A percentile compares a stretch with the other conserved stretches of the same genome.
Conservation (phyloP, 2,888 invertebrate genomes). For the Macropis europaea region DNA sequence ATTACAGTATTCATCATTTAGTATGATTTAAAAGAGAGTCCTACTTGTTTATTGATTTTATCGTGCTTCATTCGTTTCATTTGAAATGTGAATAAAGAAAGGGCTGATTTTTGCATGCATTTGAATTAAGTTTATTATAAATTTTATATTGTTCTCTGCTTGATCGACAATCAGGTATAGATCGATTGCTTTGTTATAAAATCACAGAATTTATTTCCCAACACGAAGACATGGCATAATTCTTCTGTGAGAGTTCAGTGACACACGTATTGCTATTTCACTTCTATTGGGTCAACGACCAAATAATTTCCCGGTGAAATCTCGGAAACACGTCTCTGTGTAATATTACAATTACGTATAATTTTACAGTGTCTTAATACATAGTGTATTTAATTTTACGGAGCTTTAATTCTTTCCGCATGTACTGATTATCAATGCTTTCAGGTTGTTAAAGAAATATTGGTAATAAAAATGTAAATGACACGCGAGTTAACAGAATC, state of each 20-base stretch:
- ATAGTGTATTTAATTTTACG: neutral
- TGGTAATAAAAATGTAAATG: no score
- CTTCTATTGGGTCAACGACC: slow-evolving; percentile 38
- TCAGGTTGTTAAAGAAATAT: no score
- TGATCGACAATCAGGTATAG: no score
- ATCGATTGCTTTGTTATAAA: neutral
- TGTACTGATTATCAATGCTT: no score
- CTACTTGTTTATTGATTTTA: no score
- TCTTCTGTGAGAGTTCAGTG: slow-evolving; percentile 32
- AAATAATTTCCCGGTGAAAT: slow-evolving; percentile 41
- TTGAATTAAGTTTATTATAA: neutral
- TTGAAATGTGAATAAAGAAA: neutral
- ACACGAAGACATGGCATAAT: slow-evolving; percentile 23
- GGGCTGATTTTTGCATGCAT: no score
- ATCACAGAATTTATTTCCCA: neutral
- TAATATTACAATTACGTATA: slow-evolving; percentile 10
- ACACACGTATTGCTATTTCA: slow-evolving; percentile 36
- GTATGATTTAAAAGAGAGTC: no score
- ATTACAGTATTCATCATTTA: no score
- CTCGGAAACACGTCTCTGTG: slow-evolving; percentile 23
- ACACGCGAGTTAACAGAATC: no score
- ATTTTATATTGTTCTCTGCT: neutral
- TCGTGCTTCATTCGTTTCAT: neutral
- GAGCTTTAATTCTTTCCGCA: no score
- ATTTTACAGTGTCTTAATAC: slow-evolving; percentile 1